Evolutionary conservation across 2,113 vertebrate species (phyloP).

Genomic region (Nibea albiflora): DNA sequence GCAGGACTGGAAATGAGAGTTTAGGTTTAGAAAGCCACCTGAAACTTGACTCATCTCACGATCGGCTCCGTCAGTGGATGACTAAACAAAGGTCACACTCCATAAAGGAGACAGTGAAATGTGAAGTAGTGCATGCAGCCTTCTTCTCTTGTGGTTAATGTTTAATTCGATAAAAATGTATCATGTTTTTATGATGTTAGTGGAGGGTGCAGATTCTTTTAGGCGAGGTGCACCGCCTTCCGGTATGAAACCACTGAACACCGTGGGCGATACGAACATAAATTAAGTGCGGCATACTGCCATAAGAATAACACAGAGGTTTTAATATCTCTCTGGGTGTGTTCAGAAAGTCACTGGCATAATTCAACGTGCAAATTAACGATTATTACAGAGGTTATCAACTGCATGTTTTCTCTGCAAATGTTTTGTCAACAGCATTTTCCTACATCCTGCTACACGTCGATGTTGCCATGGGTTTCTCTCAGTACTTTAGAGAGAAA

Average conservation of each 20-base stretch:
- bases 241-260: neutral
- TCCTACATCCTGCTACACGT: neutral
- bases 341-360: neutral
- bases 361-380: neutral
- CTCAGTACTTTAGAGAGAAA: too few species aligned
- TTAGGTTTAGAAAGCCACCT: neutral
- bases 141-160: conserved; percentile 14
- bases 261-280: neutral
- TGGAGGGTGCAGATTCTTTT: neutral
- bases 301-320: neutral
- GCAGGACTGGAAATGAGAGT: neutral
- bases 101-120: neutral
- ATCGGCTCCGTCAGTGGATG: neutral
- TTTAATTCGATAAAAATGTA: conserved; percentile 8
- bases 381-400: neutral
- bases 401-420: neutral
- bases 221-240: neutral
- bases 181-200: neutral
- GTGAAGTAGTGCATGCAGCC: neutral
- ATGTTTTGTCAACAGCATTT: neutral
- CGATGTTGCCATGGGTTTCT: neutral
- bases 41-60: neutral
- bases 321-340: neutral
- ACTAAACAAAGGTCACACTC: neutral
- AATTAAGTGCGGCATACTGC: neutral